Percentiles rank a stretch among this genome's conserved stretches.
Conservation (phyloP, 1,140 invertebrate species). For the Philopotamus ludificatus region DNA sequence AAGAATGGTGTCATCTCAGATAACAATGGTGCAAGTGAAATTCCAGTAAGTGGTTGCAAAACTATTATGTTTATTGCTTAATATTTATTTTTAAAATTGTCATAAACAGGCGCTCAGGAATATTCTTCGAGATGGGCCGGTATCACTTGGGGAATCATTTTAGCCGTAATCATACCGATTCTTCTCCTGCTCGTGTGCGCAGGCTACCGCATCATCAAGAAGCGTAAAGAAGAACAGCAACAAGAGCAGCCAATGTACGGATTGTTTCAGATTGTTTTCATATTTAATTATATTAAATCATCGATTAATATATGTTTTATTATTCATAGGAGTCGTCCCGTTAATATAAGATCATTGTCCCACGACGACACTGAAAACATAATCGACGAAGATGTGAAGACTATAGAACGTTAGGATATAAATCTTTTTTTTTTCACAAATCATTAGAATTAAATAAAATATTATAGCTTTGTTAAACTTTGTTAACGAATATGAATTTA, state of each 20-base stretch:
- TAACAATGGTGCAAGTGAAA: not conserved
- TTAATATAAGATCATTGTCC: too few species aligned
- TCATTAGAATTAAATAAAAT: too few species aligned
- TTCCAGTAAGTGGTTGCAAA: not conserved
- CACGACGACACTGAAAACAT: too few species aligned
- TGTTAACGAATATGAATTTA: too few species aligned
- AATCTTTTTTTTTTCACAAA: too few species aligned
- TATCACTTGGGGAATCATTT: conserved; percentile 72
- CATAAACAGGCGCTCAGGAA: conserved; percentile 75
- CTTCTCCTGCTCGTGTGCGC: conserved; percentile 70
- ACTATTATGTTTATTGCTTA: too few species aligned
- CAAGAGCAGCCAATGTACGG: conserved; percentile 49
- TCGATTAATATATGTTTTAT: too few species aligned
- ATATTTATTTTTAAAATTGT: too few species aligned
- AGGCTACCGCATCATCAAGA: conserved; percentile 59
- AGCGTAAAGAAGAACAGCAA: conserved; percentile 56
- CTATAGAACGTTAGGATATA: too few species aligned
- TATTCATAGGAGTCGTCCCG: too few species aligned
- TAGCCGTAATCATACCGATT: conserved; percentile 73
- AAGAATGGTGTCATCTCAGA: not conserved
- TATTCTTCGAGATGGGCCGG: conserved; percentile 74
- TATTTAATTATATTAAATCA: not conserved
- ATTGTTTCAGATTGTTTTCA: not conserved
- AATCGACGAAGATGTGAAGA: too few species aligned
- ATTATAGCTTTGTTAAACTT: too few species aligned